Conservation (phyloP, 2,888 invertebrate genomes). For the Leptinotarsa peninsularis region DNA sequence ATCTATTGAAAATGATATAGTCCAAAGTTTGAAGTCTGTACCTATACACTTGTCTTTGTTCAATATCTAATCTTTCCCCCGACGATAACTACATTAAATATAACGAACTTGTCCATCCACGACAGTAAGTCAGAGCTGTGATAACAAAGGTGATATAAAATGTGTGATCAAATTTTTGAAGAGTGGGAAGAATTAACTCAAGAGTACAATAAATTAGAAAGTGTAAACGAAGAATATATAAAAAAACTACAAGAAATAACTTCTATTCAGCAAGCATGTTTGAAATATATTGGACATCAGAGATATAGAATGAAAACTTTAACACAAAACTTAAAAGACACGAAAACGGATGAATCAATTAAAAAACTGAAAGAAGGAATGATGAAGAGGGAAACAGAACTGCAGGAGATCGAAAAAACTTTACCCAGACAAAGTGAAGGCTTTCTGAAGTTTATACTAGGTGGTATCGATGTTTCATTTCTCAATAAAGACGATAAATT, state of each 20-base stretch:
- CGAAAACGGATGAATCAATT: slow-evolving; percentile 26
- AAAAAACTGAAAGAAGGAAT: slow-evolving; percentile 74
- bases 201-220: slow-evolving; percentile 67
- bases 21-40: slow-evolving; percentile 34
- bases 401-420: slow-evolving; percentile 90
- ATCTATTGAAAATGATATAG: slow-evolving; percentile 3
- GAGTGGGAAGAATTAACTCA: slow-evolving; percentile 54
- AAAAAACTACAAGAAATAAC: slow-evolving; percentile 84
- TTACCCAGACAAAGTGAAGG: slow-evolving; percentile 90
- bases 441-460: slow-evolving; percentile 91
- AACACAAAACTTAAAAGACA: slow-evolving; percentile 35
- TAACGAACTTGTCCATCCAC: not conserved
- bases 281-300: slow-evolving; percentile 89
- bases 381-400: slow-evolving; percentile 81
- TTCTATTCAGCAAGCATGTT: slow-evolving; percentile 83
- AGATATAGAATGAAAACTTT: slow-evolving; percentile 87
- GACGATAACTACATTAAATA: slow-evolving; percentile 3
- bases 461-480: slow-evolving; percentile 95
- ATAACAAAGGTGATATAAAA: slow-evolving; percentile 30
- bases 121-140: slow-evolving; percentile 27
- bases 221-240: slow-evolving; percentile 81
- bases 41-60: slow-evolving; percentile 13
- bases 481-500: slow-evolving; percentile 91
- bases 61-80: slow-evolving; percentile 33
- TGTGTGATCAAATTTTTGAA: slow-evolving; percentile 47